phyloP scores from a whole-genome alignment of 2,797 vertebrate genomes.

The Molossus alvarezi region DNA sequence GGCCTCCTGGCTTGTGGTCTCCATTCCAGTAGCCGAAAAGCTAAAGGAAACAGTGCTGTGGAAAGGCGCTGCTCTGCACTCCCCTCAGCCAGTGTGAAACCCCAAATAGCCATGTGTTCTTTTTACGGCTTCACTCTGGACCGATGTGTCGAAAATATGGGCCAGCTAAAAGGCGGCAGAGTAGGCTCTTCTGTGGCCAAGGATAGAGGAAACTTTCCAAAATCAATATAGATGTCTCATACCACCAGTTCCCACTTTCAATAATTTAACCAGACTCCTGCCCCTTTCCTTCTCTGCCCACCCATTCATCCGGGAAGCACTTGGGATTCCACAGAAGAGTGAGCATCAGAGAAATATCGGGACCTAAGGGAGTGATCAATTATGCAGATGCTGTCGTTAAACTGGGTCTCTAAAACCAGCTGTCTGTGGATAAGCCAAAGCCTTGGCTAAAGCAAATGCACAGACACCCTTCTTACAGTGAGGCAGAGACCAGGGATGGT shows the following conservation, averaged over 20 bases:
- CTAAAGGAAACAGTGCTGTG: not conserved
- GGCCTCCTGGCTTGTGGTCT: not conserved
- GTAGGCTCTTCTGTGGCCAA: not conserved
- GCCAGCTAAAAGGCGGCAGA: not conserved
- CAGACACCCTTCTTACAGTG: not conserved
- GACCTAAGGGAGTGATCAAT: slow-evolving; percentile 50
- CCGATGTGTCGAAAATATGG: not conserved
- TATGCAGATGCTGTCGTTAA: slow-evolving; percentile 53
- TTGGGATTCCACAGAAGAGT: not conserved
- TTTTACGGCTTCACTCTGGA: not conserved
- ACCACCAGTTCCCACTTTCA: not conserved
- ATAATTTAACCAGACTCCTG: not conserved
- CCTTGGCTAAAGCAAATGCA: not conserved
- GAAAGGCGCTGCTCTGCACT: not conserved
- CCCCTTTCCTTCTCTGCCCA: not conserved
- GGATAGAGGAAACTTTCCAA: not conserved
- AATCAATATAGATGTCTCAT: not conserved
- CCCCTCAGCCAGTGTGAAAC: not conserved
- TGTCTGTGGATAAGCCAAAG: slow-evolving; percentile 53
- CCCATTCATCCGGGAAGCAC: slow-evolving; percentile 45
- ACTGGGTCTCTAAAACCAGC: slow-evolving; percentile 45
- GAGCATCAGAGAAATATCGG: slow-evolving; percentile 58
- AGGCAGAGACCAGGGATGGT: not conserved
- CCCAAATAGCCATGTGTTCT: not conserved
- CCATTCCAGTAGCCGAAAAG: not conserved